Base-by-base conservation (phyloP, 2,797 vertebrate species). In the Heliangelus exortis region DNA sequence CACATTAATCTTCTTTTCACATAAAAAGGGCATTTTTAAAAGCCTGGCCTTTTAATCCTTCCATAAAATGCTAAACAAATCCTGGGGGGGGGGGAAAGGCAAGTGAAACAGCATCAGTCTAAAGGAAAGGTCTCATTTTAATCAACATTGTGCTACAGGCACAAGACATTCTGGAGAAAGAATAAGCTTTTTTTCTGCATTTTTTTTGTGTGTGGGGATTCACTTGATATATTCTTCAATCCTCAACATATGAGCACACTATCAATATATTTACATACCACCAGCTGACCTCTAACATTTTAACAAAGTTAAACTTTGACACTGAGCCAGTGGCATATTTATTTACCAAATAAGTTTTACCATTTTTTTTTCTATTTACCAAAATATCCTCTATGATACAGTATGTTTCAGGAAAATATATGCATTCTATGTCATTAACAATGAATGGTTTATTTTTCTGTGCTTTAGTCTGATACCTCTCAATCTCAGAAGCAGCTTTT, bases 11-110 rank as follows among this genome's bases (percentile, higher is more conserved):
- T 92, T 61, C 89, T 96, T 96, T 94, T 88, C 67, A 86, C 74
- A 88, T 92, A 93, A 92, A 92, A 97, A 90, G 20, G 51, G 61
- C 62, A 84, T 95, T 96, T 95, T 83, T 83, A 72, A 93, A 95
- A 93, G 82, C 67, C 79, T 63, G 61, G 17, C 45, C 2, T 6
- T 36, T 77, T 93, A 94, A 95, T 90, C 90, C 75, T 90, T 59
- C 73, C 79, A 86, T 61, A 75, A 95, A 96, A 95, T 63, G 76
- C 45, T 63, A 48, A 50, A 84, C 54, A 95, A 92, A 93, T 94
- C 80, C 83, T 4, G 7, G 21, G 2, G 1, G 11, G 8, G 7
- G 19, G n/a, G 39, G 15, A 76, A 33, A 25, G 2, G 29, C 20
- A 29, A 63, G 34, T 11, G 31, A 66, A 86, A 41, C 12, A 34